phyloP scores from a whole-genome alignment of 2,888 invertebrate species.

The Hartigia nigra region DNA sequence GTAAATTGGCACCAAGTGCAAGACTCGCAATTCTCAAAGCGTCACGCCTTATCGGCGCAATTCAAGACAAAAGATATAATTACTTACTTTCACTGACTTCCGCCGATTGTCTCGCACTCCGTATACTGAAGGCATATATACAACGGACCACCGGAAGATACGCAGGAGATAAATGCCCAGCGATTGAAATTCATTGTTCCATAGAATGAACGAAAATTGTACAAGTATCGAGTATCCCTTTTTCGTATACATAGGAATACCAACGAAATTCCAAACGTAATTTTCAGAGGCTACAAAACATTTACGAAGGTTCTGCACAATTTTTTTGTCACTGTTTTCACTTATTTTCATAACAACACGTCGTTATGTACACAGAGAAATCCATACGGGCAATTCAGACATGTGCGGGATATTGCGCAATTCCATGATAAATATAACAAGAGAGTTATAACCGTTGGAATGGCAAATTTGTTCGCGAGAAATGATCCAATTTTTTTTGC shows the following conservation, averaged over 20 bases:
- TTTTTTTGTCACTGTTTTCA: background rate
- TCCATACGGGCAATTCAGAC: background rate
- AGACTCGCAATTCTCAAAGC: background rate
- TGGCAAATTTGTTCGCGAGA: background rate
- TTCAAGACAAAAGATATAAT: conserved; percentile 8
- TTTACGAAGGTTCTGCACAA: background rate
- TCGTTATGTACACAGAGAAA: background rate
- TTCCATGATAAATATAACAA: background rate
- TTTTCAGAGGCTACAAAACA: background rate
- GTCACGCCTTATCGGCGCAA: conserved; percentile 2
- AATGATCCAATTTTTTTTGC: background rate
- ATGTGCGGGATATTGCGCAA: background rate
- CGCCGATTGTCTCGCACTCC: conserved; percentile 22
- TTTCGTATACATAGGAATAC: background rate
- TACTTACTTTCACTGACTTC: conserved; percentile 29
- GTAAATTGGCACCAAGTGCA: background rate
- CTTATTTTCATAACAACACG: background rate
- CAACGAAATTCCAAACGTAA: background rate
- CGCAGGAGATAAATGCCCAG: conserved; percentile 7
- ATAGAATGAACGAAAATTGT: background rate
- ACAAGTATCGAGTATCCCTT: background rate
- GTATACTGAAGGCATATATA: background rate
- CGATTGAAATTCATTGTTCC: background rate
- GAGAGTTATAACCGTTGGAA: background rate
- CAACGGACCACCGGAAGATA: background rate